phyloP scores from a whole-genome alignment of 2,797 vertebrate species.

The Molossus alvarezi region DNA sequence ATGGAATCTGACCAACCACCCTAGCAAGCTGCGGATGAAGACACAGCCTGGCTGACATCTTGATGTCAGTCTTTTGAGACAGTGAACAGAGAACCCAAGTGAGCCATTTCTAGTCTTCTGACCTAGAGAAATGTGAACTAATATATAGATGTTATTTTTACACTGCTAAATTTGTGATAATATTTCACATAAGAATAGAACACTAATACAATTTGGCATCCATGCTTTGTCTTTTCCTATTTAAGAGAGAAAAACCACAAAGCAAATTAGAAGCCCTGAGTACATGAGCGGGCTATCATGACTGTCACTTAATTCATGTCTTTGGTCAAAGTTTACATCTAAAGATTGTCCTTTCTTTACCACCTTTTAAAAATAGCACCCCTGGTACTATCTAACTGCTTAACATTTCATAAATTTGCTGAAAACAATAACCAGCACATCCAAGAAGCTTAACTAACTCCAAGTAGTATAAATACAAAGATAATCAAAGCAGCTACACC shows the following conservation, averaged over 20 bases:
- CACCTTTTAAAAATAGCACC: background rate
- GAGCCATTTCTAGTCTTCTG: background rate
- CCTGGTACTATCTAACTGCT: background rate
- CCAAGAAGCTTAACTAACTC: background rate
- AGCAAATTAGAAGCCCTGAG: background rate
- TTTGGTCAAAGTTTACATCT: background rate
- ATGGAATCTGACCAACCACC: background rate
- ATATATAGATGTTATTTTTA: background rate
- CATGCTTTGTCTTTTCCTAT: background rate
- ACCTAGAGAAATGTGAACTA: background rate
- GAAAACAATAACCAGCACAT: background rate
- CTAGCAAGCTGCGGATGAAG: background rate
- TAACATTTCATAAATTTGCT: background rate
- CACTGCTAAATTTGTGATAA: background rate
- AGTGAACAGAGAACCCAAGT: background rate
- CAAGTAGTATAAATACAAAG: background rate
- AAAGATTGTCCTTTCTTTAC: background rate
- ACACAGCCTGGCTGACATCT: background rate
- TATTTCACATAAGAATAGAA: background rate
- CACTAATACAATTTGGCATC: background rate
- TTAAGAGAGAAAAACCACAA: background rate
- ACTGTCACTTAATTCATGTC: background rate
- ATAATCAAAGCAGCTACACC: background rate
- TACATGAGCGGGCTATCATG: background rate
- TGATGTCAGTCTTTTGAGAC: background rate